Evolutionary conservation across 2,797 vertebrate genomes (phyloP), one percentile per base, ranked within the genome.

Genomic region (Melanotaenia maccullochi): DNA sequence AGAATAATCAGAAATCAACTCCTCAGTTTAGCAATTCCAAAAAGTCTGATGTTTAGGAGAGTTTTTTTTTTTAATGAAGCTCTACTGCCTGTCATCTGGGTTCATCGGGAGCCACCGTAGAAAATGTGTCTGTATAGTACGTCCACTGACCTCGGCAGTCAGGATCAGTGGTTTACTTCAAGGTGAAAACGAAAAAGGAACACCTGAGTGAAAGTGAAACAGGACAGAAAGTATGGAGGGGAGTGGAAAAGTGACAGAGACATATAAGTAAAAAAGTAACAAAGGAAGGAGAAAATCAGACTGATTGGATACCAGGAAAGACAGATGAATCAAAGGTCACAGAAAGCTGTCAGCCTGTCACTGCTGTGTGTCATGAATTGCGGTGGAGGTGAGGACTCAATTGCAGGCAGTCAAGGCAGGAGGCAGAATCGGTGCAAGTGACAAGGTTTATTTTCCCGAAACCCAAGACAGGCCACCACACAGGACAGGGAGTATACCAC

Each of bases 311-410:
- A 67, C 65, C 78, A 52, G 38, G 59, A 52, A 57, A 77, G 78
- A 83, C 74, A 81, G 60, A 57, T 1, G 59, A 58, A 65, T 84
- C 78, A 83, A 70, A 84, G 63, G 68, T 83, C 68, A 71, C 0
- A 68, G 62, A 76, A 28, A 83, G 35, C 80, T 87, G 86, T 82
- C 85, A 83, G 72, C 51, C 59, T 84, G 84, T 84, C 84, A 81
- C 71, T 47, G 67, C 63, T 49, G 28, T 28, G 28, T 28, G 28
- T 28, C 28, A 28, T 28, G 28, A 28, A 28, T 28, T 28, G 28
- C 28, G 28, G 28, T 28, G 28, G 4, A 28, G 28, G 28, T 28
- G 28, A 28, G 28, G 28, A 28, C 28, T 28, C 28, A 28, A 28
- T 28, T 28, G 28, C 28, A 28, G 28, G 28, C 28, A 28, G 28